Evolutionary conservation across 1,140 invertebrate species (phyloP).

Genomic region (Listronotus oregonensis): DNA sequence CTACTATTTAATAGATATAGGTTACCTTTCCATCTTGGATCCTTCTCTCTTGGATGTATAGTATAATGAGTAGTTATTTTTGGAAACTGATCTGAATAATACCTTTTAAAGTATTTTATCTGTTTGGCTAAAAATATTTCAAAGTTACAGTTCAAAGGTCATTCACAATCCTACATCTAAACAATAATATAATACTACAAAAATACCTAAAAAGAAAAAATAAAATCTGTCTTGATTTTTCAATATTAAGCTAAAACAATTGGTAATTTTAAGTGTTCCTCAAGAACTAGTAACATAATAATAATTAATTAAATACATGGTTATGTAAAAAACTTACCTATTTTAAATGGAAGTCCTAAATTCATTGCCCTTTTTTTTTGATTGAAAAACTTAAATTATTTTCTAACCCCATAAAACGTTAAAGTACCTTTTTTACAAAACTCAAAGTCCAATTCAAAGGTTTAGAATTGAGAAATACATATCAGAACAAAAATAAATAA

Average conservation of each 20-base stretch:
- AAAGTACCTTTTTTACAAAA: background rate
- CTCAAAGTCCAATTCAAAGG: slow-evolving; percentile 19
- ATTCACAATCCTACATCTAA: background rate
- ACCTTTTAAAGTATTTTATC: slow-evolving; percentile 31
- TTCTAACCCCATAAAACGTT: background rate
- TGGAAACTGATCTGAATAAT: slow-evolving; percentile 65
- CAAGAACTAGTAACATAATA: background rate
- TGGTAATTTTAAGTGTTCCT: background rate
- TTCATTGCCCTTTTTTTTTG: slow-evolving; percentile 20
- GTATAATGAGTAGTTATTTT: slow-evolving; percentile 98
- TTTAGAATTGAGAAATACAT: background rate
- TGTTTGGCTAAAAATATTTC: slow-evolving; percentile 28
- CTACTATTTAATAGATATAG: too few species aligned
- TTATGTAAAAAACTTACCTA: slow-evolving; percentile 26
- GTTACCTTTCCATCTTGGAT: slow-evolving; percentile 95
- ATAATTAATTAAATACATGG: background rate
- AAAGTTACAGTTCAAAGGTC: slow-evolving; percentile 19
- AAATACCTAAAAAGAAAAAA: too few species aligned
- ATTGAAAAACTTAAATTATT: background rate
- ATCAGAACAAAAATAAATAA: background rate
- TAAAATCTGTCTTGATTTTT: background rate
- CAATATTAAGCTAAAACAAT: background rate
- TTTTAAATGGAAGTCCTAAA: slow-evolving; percentile 24
- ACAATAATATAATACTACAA: background rate
- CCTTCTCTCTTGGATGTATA: slow-evolving; percentile 85